Base-by-base conservation (phyloP, 2,888 invertebrate genomes). In the Clunio marinus region DNA sequence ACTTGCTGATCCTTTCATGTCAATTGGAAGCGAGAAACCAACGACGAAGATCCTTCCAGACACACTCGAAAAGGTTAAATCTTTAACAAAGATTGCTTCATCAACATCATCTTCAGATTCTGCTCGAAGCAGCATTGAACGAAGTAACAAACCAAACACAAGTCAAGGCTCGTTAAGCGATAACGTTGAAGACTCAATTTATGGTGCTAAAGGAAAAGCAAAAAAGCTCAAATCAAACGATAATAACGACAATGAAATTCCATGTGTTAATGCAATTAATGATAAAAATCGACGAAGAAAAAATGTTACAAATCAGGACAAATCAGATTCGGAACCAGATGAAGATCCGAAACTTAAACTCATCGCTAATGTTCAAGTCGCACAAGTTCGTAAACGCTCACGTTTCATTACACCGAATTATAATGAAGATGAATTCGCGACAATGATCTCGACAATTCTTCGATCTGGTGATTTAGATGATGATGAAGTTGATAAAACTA, bases 1-100 rank as follows among this genome's bases (percentile, higher is more conserved):
- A 1, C 67, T 77, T 13, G 27, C 24, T 7, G 41, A 41, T 45
- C 15, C 35, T 2, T 35, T 60, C 41, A 60, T 15, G 20, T 22
- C 35, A 3, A 32, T 10, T 2, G 7, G 27, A 3, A 8, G 8
- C 20, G 27, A 13, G 27, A 58, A 28, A 58, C 10, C 5, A 8
- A 10, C 20, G 5, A 25, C 8, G 5, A 60, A 60, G 10, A 60
- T 60, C 17, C 32, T 15, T 17, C 28, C 32, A 35, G 63, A 35
- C 24, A 63, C 35, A 22, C 20, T 63, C 8, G 17, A 45, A 8
- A 63, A 46, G 27, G 37, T 46, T 13, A 63, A 63, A 24, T 27
- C 24, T 2, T 17, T 63, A 20, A 63, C 63, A 25, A 63, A 46
- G 27, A 37, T 62, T n/a, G 15, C 60, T 20, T 63, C 63, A 15